Conservation (phyloP, 2,888 invertebrate genomes). For the Sminthurides aquaticus region DNA sequence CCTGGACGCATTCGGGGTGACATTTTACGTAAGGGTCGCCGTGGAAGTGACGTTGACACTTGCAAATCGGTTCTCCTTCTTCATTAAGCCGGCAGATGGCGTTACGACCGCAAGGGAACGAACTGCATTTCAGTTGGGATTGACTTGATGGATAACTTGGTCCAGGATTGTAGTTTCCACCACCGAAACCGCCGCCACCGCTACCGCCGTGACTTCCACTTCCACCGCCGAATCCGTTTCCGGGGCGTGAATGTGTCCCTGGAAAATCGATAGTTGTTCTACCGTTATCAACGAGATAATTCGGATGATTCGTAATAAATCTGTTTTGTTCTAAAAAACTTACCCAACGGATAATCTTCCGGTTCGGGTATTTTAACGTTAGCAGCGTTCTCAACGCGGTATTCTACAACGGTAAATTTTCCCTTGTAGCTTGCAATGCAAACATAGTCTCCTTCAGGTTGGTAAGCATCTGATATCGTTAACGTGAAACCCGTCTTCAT, state of each 20-base stretch:
- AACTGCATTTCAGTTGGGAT: conserved; percentile 2
- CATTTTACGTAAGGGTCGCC: conserved; percentile 15
- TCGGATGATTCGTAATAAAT: background rate
- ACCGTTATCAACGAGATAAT: background rate
- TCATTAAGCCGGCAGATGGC: conserved; percentile 9
- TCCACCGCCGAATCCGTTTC: background rate
- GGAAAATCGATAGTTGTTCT: background rate
- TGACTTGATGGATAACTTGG: background rate
- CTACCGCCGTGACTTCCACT: background rate
- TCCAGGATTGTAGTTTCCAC: background rate
- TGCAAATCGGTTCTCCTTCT: conserved; percentile 4
- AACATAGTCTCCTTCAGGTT: conserved; percentile 16
- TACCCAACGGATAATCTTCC: background rate
- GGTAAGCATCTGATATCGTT: conserved; percentile 1
- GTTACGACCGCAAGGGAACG: conserved; percentile 13
- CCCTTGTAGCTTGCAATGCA: conserved; percentile 16
- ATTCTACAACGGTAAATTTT: conserved; percentile 7
- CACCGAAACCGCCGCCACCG: background rate
- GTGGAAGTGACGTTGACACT: conserved; percentile 14
- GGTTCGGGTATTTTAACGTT: background rate
- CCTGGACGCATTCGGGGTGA: conserved; percentile 11
- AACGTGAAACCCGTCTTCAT: conserved; percentile 12
- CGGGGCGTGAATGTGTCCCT: background rate
- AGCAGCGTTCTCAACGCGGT: background rate
- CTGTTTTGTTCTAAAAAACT: background rate